These are phyloP conservation scores for Drosophila takahashii DNA, from an alignment of 1,140 invertebrate genomes.

Conservation along the genomic window DNA sequence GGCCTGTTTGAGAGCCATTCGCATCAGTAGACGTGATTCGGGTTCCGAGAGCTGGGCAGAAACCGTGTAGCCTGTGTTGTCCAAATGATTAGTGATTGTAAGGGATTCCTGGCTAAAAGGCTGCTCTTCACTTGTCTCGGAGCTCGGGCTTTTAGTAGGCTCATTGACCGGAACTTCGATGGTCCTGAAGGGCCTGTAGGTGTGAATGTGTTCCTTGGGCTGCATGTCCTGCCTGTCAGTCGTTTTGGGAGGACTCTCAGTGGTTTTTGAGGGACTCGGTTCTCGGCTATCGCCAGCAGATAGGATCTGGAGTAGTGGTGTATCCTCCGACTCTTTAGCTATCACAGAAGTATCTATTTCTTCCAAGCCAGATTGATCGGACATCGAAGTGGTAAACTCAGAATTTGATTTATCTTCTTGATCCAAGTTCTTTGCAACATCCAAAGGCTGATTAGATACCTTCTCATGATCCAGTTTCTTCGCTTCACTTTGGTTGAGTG, in stretches of 20 bases:
- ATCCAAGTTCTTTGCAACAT: background rate
- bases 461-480: background rate
- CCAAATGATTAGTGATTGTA: background rate
- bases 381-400: background rate
- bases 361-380: background rate
- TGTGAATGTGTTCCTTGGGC: conserved; percentile 6
- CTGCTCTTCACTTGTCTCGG: background rate
- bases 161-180: conserved; percentile 23
- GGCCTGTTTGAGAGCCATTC: conserved; percentile 33
- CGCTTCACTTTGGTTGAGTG: background rate
- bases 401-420: background rate
- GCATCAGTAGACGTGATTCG: conserved; percentile 29
- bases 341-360: background rate
- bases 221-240: background rate
- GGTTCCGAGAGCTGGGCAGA: conserved; percentile 12
- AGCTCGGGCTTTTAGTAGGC: background rate
- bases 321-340: background rate
- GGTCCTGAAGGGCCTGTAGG: conserved; percentile 37
- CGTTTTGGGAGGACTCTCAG: background rate
- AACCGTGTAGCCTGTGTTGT: background rate
- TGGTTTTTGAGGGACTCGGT: background rate
- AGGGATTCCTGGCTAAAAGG: background rate
- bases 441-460: too few relatives aligned
- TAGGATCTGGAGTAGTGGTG: background rate
- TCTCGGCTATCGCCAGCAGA: background rate